Percentiles rank a stretch among this genome's conserved stretches.
Conservation (phyloP, 2,888 invertebrate genomes). For the Pseudococcus jackbeardsleyi region DNA sequence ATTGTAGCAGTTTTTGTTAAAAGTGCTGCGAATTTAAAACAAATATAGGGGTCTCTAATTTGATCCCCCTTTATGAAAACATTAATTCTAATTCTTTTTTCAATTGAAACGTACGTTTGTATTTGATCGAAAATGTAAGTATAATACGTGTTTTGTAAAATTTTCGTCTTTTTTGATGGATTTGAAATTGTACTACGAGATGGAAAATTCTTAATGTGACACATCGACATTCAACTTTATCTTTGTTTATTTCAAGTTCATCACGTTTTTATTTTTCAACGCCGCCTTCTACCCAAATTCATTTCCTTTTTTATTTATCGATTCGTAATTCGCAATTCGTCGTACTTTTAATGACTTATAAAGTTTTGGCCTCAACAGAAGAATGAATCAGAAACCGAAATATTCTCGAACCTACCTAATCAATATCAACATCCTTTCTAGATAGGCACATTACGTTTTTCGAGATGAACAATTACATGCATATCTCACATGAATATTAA, state of each 20-base stretch:
- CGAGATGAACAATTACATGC: neutral
- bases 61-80: neutral
- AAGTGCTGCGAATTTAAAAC: neutral
- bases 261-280: neutral
- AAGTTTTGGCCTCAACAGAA: neutral
- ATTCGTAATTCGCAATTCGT: neutral
- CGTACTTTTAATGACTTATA: neutral
- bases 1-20: conserved; percentile 1
- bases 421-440: neutral
- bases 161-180: neutral
- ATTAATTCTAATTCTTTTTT: neutral
- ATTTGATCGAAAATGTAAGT: neutral
- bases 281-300: neutral
- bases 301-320: neutral
- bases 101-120: neutral
- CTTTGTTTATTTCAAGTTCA: too few relatives aligned
- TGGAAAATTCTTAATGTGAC: too few relatives aligned
- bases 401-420: neutral
- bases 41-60: neutral
- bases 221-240: too few relatives aligned
- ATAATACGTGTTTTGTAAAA: neutral
- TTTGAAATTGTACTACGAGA: neutral
- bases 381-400: neutral
- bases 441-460: neutral
- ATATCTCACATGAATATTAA: neutral